These are phyloP conservation scores for Cyphomyrus discorhynchus DNA, from an alignment of 2,113 vertebrate genomes.

Conservation along the genomic window DNA sequence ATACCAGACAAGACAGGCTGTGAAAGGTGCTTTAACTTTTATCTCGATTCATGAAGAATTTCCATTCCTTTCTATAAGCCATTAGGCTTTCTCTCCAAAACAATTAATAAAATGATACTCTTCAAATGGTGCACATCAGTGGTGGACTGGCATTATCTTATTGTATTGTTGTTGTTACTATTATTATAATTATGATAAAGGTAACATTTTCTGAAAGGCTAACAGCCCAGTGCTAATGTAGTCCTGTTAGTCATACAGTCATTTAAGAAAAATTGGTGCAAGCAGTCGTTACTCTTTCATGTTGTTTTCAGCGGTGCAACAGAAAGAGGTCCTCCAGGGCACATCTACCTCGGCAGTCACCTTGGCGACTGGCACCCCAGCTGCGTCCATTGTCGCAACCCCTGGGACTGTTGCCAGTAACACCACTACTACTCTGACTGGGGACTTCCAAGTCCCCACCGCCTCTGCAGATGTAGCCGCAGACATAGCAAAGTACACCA, in stretches of 20 bases:
- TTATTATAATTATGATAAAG: background rate
- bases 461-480: conserved; percentile 90
- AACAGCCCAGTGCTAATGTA: background rate
- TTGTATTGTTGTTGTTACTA: background rate
- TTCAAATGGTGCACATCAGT: background rate
- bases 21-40: conserved; percentile 72
- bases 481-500: conserved; percentile 94
- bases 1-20: conserved; percentile 93
- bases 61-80: background rate
- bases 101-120: background rate
- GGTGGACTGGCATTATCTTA: background rate
- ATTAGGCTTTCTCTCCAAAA: background rate
- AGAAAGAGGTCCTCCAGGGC: conserved; percentile 81
- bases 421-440: conserved; percentile 58
- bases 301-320: conserved; percentile 69
- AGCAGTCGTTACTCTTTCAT: background rate
- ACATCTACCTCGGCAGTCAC: conserved; percentile 76
- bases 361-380: conserved; percentile 70
- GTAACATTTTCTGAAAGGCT: background rate
- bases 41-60: background rate
- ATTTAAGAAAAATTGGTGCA: background rate
- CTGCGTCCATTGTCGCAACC: conserved; percentile 64
- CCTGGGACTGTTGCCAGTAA: conserved; percentile 62
- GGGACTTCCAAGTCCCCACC: conserved; percentile 82
- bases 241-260: background rate